Percentiles rank a stretch among this genome's conserved stretches.
Evolutionary conservation across 2,797 vertebrate species (phyloP).

Genomic region (Pelobates cultripes): DNA sequence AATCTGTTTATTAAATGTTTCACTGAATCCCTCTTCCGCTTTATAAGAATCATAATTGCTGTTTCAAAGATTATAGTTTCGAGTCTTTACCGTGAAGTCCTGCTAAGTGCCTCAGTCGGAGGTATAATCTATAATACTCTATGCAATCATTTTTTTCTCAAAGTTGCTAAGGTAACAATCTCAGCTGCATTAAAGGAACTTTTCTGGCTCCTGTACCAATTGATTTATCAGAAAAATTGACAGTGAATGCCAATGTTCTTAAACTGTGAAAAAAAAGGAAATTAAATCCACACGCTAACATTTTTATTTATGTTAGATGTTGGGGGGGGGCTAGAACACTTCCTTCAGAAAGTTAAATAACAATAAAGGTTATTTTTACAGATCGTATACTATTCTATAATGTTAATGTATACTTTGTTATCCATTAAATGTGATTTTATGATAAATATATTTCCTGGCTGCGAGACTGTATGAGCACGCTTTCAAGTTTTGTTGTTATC

Average conservation of each 20-base stretch:
- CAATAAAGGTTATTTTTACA: too few species aligned
- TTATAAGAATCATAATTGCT: constrained; percentile 22
- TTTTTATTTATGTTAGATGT: too few species aligned
- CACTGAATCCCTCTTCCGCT: not conserved
- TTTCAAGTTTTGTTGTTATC: too few species aligned
- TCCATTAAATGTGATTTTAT: too few species aligned
- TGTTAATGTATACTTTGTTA: too few species aligned
- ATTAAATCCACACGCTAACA: too few species aligned
- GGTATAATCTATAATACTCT: not conserved
- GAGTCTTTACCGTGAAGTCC: constrained; percentile 16
- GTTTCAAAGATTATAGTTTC: constrained; percentile 5
- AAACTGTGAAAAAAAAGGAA: not conserved
- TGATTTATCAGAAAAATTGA: constrained; percentile 2
- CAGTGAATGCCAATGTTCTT: not conserved
- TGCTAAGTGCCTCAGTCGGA: constrained; percentile 7
- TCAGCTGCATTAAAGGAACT: not conserved
- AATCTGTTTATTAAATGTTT: constrained; percentile 9
- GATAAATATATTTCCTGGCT: too few species aligned
- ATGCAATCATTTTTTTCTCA: constrained; percentile 1
- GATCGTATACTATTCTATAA: too few species aligned
- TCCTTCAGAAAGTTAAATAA: too few species aligned
- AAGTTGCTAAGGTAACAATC: constrained; percentile 23
- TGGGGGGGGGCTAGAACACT: too few species aligned
- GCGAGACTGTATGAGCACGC: too few species aligned
- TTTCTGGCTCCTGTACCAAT: not conserved